Base-by-base conservation (phyloP, 2,888 invertebrate genomes). In the Pyrrhosoma nymphula region DNA sequence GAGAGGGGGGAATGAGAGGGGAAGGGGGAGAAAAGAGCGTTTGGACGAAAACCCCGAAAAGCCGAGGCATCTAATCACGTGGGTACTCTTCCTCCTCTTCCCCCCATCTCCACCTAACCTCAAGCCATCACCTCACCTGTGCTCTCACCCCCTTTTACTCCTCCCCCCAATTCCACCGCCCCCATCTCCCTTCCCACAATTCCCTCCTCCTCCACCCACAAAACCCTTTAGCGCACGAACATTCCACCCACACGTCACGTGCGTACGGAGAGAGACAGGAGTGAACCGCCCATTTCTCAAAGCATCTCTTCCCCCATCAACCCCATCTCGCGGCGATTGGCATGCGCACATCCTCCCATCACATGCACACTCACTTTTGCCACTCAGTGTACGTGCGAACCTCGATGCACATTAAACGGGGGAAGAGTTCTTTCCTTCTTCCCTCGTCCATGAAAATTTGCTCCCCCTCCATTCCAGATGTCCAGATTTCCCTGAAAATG, bases 21-120 rank as follows among this genome's bases (percentile, higher is more conserved):
- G 47, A 16, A 47, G 35, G 39, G 69, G 69, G 55, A 23, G 88
- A 35, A 47, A 39, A 60, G 60, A 60, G 23, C 35, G 60, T 82
- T 39, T 63, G 69, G 93, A 75, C 60, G 91, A 39, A 91, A 63
- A 91, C 39, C 60, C 91, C 60, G 60, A 91, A 82, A 69, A 82
- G 91, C 60, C 63, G 63, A 60, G 69, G 93, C 93, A 93, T 47
- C 93, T 93, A 93, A 93, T 93, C 93, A 93, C 93, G 93, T 93
- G 30, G 47, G 47, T 47, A 47, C 2, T 8, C 47, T 47, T 8
- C 8, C 47, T 47, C 47, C 2, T 8, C 47, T 4, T 47, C 4
- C 8, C 47, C 2, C 47, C 47, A 47, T 47, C 4, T 47, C 47
- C n/a, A n/a, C n/a, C 47, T 47, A 47, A 47, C 47, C 47, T 47